A percentile compares a stretch with the other conserved stretches of the same genome.
These are phyloP conservation scores for Andrena flavipes DNA, from an alignment of 2,888 invertebrate species.

Conservation along the genomic window DNA sequence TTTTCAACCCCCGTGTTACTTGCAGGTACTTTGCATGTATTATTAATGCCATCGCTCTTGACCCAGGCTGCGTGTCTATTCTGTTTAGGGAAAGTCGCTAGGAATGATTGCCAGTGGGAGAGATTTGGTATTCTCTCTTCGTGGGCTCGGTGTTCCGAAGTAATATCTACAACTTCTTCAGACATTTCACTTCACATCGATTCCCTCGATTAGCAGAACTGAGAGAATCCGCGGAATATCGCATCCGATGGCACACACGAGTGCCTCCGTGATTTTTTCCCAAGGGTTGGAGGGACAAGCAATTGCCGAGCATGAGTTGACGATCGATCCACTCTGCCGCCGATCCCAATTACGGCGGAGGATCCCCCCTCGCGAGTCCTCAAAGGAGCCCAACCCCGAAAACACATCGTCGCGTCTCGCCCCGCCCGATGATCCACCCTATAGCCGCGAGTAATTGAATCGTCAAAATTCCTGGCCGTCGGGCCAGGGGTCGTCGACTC, in stretches of 20 bases:
- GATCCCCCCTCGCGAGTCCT: background rate
- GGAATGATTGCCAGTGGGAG: too few species aligned
- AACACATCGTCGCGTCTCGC: slow-evolving; percentile 18
- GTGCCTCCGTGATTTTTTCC: background rate
- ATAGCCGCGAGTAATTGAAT: slow-evolving; percentile 52
- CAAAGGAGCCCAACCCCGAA: slow-evolving; percentile 10
- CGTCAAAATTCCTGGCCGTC: slow-evolving; percentile 62
- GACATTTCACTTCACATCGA: too few species aligned
- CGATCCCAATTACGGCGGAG: slow-evolving; percentile 2
- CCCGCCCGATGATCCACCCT: slow-evolving; percentile 8
- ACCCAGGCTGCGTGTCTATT: background rate
- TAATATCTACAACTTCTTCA: too few species aligned
- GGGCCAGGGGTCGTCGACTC: slow-evolving; percentile 61
- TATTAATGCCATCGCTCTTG: background rate
- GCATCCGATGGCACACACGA: background rate
- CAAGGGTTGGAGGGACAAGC: background rate
- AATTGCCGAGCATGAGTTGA: slow-evolving; percentile 1
- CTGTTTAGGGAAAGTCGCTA: too few species aligned
- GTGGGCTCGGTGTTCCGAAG: too few species aligned
- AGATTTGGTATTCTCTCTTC: too few species aligned
- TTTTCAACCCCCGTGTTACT: slow-evolving; percentile 31
- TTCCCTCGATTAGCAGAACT: too few species aligned
- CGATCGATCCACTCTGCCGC: slow-evolving; percentile 12
- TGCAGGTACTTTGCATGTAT: background rate
- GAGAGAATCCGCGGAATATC: too few species aligned